phyloP scores from a whole-genome alignment of 2,113 vertebrate genomes.

The Poeciliopsis turrubarensis region DNA sequence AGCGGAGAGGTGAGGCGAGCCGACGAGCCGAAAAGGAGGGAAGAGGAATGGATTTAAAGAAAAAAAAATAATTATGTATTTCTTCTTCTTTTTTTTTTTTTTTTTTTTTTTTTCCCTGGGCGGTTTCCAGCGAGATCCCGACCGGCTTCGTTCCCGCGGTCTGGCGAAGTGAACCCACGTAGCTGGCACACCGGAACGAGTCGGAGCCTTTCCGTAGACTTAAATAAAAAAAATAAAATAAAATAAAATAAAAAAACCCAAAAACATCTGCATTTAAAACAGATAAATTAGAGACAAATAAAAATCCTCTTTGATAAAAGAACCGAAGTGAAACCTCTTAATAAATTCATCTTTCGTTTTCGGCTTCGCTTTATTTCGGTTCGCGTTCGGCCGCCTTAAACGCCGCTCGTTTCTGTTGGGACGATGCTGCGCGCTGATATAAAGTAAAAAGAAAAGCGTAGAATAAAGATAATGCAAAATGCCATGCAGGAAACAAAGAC shows the following conservation, averaged over 20 bases:
- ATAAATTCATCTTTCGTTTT: constrained; percentile 11
- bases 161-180: constrained; percentile 60
- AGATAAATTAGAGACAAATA: constrained; percentile 15
- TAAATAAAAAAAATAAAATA: no score
- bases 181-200: constrained; percentile 27
- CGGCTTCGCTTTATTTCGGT: constrained; percentile 1
- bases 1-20: constrained; percentile 13
- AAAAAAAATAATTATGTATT: neutral
- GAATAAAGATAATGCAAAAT: constrained; percentile 79
- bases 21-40: neutral
- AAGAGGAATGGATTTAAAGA: neutral
- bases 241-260: no score
- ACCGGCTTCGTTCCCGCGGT: constrained; percentile 48
- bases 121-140: constrained; percentile 50
- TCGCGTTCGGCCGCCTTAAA: constrained; percentile 31
- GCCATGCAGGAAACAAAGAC: constrained; percentile 76
- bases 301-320: constrained; percentile 17
- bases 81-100: no score
- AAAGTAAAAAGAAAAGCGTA: constrained; percentile 68
- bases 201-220: neutral
- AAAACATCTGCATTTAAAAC: constrained; percentile 16
- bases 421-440: constrained; percentile 56
- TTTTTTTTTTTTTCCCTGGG: constrained; percentile 23
- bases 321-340: constrained; percentile 3
- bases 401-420: constrained; percentile 33